Conservation (phyloP, 2,888 invertebrate genomes). For the Nezara viridula region DNA sequence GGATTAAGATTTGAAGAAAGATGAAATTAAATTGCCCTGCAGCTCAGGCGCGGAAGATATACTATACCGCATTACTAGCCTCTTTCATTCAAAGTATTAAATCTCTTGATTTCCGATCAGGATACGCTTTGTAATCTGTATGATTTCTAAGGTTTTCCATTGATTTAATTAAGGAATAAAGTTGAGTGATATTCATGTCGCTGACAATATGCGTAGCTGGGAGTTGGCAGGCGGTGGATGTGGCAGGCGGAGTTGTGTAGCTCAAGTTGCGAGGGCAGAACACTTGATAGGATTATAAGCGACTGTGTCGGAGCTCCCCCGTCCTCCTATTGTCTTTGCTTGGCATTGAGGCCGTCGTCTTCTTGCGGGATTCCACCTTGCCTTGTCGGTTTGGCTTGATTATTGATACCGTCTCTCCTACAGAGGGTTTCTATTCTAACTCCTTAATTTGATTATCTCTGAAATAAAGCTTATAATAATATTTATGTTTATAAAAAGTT, state of each 20-base stretch:
- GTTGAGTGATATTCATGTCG: not conserved
- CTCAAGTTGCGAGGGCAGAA: not conserved
- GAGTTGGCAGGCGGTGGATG: not conserved
- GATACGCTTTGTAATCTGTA: too few species aligned
- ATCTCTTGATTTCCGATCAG: too few species aligned
- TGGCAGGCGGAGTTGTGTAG: not conserved
- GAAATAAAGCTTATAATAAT: not conserved
- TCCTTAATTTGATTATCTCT: not conserved
- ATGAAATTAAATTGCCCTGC: too few species aligned
- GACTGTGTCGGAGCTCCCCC: not conserved
- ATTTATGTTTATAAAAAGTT: not conserved
- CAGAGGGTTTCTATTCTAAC: not conserved
- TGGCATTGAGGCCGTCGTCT: not conserved
- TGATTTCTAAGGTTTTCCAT: not conserved
- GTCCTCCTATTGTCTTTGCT: not conserved
- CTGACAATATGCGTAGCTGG: not conserved
- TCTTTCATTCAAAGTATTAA: too few species aligned
- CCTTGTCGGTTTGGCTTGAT: not conserved
- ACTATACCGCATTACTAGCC: too few species aligned
- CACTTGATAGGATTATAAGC: conserved; percentile 30
- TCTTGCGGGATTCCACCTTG: not conserved
- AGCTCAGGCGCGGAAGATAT: too few species aligned
- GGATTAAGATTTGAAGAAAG: too few species aligned
- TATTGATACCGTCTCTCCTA: not conserved
- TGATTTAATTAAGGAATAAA: not conserved